A percentile compares a stretch with the other conserved stretches of the same genome.
These are phyloP conservation scores for Eulacestoma nigropectus DNA, from an alignment of 2,113 vertebrate genomes.

Conservation along the genomic window DNA sequence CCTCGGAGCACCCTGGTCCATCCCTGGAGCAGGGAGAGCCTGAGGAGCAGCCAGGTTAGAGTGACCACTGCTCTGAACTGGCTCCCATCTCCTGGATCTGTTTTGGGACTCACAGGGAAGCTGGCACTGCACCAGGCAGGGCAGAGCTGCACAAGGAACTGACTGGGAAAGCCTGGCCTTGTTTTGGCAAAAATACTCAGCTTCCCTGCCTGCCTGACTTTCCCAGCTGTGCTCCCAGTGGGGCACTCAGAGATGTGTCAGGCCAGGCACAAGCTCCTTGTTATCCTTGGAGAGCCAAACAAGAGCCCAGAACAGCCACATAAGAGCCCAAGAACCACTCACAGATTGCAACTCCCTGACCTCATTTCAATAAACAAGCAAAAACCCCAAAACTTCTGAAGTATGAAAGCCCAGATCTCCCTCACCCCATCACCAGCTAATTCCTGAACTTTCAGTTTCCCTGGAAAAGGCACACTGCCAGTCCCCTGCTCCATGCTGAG, in stretches of 20 bases:
- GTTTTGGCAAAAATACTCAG: background rate
- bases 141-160: background rate
- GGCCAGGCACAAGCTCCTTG: background rate
- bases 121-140: background rate
- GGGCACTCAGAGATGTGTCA: background rate
- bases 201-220: background rate
- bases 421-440: background rate
- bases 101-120: accelerated
- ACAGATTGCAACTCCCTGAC: background rate
- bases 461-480: background rate
- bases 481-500: background rate
- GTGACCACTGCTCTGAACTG: background rate
- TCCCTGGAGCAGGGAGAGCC: background rate
- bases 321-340: background rate
- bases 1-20: background rate
- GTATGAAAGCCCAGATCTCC: background rate
- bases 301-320: background rate
- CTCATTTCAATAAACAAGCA: background rate
- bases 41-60: background rate
- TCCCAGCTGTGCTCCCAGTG: background rate
- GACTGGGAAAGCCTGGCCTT: background rate
- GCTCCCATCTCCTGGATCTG: background rate
- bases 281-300: background rate
- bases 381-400: background rate
- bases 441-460: background rate